A percentile compares a stretch with the other conserved stretches of the same genome.
Evolutionary conservation across 2,888 invertebrate species (phyloP).

Genomic region (Nemoura dubitans): DNA sequence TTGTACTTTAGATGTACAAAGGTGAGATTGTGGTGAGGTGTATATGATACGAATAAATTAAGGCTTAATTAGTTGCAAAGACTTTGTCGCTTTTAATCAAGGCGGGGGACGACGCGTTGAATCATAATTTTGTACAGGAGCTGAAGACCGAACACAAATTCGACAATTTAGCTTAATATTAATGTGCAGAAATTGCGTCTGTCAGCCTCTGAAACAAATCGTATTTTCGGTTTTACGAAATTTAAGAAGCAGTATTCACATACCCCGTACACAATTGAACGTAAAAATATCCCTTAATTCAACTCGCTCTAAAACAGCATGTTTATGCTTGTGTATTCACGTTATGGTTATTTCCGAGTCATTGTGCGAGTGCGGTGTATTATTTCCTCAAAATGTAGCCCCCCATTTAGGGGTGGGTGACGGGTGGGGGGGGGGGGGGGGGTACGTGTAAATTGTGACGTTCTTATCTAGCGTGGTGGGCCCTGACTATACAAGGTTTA

Average conservation of each 20-base stretch:
- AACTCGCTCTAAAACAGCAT: too few species aligned
- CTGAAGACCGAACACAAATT: too few species aligned
- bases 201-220: too few species aligned
- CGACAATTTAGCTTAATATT: too few species aligned
- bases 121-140: background rate
- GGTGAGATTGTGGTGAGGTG: background rate
- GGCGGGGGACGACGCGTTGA: background rate
- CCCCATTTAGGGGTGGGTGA: background rate
- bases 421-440: background rate
- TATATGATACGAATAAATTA: background rate
- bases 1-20: background rate
- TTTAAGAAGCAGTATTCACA: too few species aligned
- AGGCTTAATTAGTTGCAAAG: background rate
- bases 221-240: too few species aligned
- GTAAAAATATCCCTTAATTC: too few species aligned
- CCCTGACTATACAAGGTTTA: background rate
- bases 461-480: conserved; percentile 7
- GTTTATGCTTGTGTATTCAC: background rate
- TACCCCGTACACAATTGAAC: too few species aligned
- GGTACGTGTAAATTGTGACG: background rate
- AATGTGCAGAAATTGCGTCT: too few species aligned
- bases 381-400: background rate
- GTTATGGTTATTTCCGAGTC: background rate
- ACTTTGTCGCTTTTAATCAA: background rate
- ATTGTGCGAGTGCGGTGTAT: background rate